Percentiles rank a stretch among this genome's conserved stretches.
Evolutionary conservation across 2,888 invertebrate species (phyloP).

Genomic region (Hydropsyche betteni): DNA sequence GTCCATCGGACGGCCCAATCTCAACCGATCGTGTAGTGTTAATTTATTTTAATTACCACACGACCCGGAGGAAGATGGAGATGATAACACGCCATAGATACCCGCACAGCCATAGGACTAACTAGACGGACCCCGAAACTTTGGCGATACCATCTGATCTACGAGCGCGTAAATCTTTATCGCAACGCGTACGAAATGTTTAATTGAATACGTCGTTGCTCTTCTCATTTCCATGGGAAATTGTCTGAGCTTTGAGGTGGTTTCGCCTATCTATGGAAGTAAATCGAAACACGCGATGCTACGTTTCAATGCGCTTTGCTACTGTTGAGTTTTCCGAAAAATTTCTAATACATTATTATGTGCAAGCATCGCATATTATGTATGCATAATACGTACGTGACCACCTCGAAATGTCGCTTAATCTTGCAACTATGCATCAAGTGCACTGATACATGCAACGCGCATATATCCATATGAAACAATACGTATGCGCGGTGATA

Average conservation of each 20-base stretch:
- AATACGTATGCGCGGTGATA: too few species aligned
- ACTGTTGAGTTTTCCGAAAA: too few species aligned
- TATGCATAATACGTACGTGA: too few species aligned
- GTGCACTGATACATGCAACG: too few species aligned
- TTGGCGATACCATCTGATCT: slow-evolving; percentile 4
- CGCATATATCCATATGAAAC: too few species aligned
- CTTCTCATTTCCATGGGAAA: slow-evolving; percentile 40
- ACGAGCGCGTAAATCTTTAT: slow-evolving; percentile 34
- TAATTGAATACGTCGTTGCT: slow-evolving; percentile 37
- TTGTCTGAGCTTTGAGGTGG: slow-evolving; percentile 3
- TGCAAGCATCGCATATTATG: too few species aligned
- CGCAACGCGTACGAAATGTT: slow-evolving; percentile 37
- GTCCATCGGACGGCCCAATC: slow-evolving; percentile 17
- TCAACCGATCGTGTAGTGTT: slow-evolving; percentile 39
- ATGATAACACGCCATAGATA: not conserved
- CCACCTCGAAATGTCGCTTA: too few species aligned
- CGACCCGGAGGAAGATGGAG: not conserved
- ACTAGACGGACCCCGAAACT: slow-evolving; percentile 13
- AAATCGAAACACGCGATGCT: not conserved
- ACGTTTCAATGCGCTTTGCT: not conserved
- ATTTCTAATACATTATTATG: too few species aligned
- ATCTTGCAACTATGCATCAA: too few species aligned
- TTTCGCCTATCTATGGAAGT: not conserved
- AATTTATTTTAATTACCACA: slow-evolving; percentile 39
- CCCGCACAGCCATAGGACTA: slow-evolving; percentile 14